Base-by-base conservation (phyloP, 2,797 vertebrate species). In the Sebastes wilsoni region DNA sequence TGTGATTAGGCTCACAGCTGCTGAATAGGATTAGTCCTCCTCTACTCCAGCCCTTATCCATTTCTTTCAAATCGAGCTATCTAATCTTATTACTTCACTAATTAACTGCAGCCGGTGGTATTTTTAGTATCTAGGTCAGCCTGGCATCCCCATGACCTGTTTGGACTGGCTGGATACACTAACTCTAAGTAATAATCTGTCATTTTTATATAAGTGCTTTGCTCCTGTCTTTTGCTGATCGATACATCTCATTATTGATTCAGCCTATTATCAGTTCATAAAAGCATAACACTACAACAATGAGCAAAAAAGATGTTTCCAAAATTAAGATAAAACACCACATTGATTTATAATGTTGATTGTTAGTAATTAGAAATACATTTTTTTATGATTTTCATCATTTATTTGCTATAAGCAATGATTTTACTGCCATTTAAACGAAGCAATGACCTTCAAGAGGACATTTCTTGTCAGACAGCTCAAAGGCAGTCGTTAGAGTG, bases 11-110 rank as follows among this genome's bases (percentile, higher is more conserved):
- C 69, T 82, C 60, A 20, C 77, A 84, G 82, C 85, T 80, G 76
- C 76, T 70, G 69, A 42, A 77, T 56, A 83, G 73, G 84, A 92
- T 92, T 78, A 82, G 59, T 84, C 46, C 22, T 81, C 77, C 55
- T 81, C 13, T 56, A 20, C 69, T 80, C n/a, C 61, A 75, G 62
- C 82, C 72, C 66, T 66, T 82, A 74, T 89, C 88, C 85, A 78
- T 86, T 89, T 85, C 81, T 88, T 81, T 90, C 88, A 55, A 88
- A 87, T 92, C 85, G 77, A 82, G 75, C 84, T 68, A 84, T 89
- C 88, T 92, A 91, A 93, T 91, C 84, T 72, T 82, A 89, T 94
- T 92, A 92, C 84, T 93, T 90, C 72, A 74, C 84, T 93, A 91
- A 95, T 94, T 92, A 93, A 92, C 84, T 86, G 75, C 72, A 77